Evolutionary conservation across 2,113 vertebrate species (phyloP).

Genomic region (Heterochromis multidens): DNA sequence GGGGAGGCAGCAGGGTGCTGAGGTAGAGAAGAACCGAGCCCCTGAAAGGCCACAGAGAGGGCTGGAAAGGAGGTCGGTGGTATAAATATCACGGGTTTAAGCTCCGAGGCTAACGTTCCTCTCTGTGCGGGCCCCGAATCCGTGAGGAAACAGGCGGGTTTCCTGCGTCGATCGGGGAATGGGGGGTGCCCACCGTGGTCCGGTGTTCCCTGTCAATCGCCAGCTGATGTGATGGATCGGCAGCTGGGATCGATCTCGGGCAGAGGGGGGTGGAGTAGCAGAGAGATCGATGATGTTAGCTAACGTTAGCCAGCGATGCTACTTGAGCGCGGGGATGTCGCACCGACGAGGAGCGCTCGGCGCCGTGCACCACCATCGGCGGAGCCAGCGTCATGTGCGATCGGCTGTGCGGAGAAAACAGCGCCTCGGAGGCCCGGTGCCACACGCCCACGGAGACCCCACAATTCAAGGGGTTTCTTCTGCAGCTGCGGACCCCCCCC

Average conservation of each 20-base stretch:
- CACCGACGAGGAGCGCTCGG: slow-evolving; percentile 65
- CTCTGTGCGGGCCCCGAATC: slow-evolving; percentile 41
- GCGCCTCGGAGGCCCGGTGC: slow-evolving; percentile 23
- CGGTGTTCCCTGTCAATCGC: slow-evolving; percentile 33
- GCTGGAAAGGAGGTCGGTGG: slow-evolving; percentile 5
- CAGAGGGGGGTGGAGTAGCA: slow-evolving; percentile 49
- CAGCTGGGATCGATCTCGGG: slow-evolving; percentile 36
- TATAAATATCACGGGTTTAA: slow-evolving; percentile 37
- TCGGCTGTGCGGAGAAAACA: slow-evolving; percentile 18
- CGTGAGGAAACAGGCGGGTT: background rate
- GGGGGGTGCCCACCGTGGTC: slow-evolving; percentile 30
- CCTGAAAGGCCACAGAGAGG: slow-evolving; percentile 37
- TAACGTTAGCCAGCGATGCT: slow-evolving; percentile 59
- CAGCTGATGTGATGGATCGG: slow-evolving; percentile 36
- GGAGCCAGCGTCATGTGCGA: slow-evolving; percentile 53
- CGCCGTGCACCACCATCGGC: slow-evolving; percentile 63
- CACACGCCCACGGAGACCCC: slow-evolving; percentile 7
- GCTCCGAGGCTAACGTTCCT: slow-evolving; percentile 17
- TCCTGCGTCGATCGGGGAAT: background rate
- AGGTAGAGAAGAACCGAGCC: slow-evolving; percentile 59
- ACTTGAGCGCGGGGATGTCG: slow-evolving; percentile 61
- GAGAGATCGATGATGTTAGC: slow-evolving; percentile 70
- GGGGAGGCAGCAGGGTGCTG: slow-evolving; percentile 41
- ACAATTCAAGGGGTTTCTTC: slow-evolving; percentile 31
- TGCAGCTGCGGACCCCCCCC: slow-evolving; percentile 62